Percentiles rank a stretch among this genome's conserved stretches.
Evolutionary conservation across 2,113 vertebrate species (phyloP).

Genomic region (Megaleporinus macrocephalus): DNA sequence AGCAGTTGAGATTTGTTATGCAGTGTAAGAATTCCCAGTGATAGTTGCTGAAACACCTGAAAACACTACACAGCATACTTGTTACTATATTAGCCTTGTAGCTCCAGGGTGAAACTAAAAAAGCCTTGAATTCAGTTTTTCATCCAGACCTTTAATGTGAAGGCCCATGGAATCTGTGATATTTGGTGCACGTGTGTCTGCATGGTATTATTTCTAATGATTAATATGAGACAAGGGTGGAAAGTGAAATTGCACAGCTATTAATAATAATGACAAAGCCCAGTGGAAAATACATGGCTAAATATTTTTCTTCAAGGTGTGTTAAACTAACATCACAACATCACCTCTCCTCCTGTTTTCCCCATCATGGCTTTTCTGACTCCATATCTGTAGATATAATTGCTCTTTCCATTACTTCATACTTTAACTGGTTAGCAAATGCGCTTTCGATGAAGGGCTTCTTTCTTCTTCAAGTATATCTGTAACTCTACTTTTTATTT

Average conservation of each 20-base stretch:
- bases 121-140: not conserved
- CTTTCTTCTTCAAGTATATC: not conserved
- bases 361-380: constrained; percentile 22
- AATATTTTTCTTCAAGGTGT: constrained; percentile 60
- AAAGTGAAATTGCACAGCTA: constrained; percentile 42
- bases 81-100: too few species aligned
- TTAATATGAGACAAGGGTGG: constrained; percentile 33
- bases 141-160: not conserved
- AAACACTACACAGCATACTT: too few species aligned
- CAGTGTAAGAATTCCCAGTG: too few species aligned
- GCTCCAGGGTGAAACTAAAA: too few species aligned
- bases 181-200: not conserved
- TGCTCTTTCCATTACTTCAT: constrained; percentile 56
- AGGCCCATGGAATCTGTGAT: constrained; percentile 17
- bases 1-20: too few species aligned
- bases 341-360: constrained; percentile 46
- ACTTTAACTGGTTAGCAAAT: constrained; percentile 28
- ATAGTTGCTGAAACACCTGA: too few species aligned
- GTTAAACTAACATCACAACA: constrained; percentile 49
- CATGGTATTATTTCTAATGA: constrained; percentile 22
- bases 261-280: constrained; percentile 41
- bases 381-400: constrained; percentile 39
- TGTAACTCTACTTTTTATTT: not conserved
- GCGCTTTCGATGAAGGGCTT: constrained; percentile 31
- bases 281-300: constrained; percentile 52